Conservation (phyloP, 1,140 invertebrate species). For the Arion vulgaris region DNA sequence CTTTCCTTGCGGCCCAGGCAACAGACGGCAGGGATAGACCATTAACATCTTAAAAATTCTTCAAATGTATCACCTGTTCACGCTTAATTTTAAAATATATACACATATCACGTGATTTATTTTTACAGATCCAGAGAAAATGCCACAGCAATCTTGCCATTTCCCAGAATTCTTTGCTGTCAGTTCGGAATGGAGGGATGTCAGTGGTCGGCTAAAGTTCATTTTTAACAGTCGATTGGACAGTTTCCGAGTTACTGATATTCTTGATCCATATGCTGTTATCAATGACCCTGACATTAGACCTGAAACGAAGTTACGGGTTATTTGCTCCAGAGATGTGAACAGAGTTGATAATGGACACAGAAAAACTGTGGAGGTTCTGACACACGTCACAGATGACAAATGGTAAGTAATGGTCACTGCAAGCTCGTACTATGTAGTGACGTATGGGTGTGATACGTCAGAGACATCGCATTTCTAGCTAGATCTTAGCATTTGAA, state of each 20-base stretch:
- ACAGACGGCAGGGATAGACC: too few species aligned
- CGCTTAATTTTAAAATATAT: too few species aligned
- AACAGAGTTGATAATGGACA: not conserved
- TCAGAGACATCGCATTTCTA: too few species aligned
- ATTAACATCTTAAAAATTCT: too few species aligned
- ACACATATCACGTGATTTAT: not conserved
- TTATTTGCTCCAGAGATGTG: not conserved
- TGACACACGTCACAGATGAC: constrained; percentile 7
- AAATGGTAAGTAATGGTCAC: constrained; percentile 18
- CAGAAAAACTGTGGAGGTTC: not conserved
- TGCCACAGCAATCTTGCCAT: not conserved
- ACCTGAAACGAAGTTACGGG: not conserved
- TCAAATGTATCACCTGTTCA: too few species aligned
- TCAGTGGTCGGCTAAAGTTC: constrained; percentile 20
- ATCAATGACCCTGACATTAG: not conserved
- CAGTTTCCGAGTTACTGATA: not conserved
- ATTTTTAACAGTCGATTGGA: not conserved
- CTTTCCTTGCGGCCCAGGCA: too few species aligned
- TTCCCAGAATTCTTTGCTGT: constrained; percentile 1
- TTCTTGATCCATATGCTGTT: constrained; percentile 3
- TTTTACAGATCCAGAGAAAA: not conserved
- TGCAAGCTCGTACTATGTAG: too few species aligned
- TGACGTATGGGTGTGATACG: too few species aligned
- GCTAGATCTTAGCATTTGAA: too few species aligned
- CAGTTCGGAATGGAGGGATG: constrained; percentile 18